Base-by-base conservation (phyloP, 2,113 vertebrate species). In the Illadopsis cleaveri region DNA sequence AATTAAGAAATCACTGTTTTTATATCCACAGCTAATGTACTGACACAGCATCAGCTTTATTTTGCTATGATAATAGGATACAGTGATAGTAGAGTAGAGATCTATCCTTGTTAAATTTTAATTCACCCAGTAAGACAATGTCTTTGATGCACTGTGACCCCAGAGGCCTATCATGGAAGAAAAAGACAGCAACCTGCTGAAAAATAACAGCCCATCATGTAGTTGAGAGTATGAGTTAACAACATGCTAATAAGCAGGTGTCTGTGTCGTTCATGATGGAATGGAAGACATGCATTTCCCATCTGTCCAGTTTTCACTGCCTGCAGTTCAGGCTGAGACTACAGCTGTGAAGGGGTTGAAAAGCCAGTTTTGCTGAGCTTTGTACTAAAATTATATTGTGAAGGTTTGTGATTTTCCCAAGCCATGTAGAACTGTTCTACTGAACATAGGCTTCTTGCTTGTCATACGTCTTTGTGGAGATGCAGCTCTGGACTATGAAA, bases 1-100 rank as follows among this genome's bases (percentile, higher is more conserved):
- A 94, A 77, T 97, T 95, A 77, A 93, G 54, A 96, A 97, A 95
- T 83, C 42, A 57, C 22, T 50, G 61, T 33, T 93, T 95, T 94
- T 64, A 89, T 50, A 83, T 60, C 50, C 20, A 38, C 47, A 71
- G 37, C 33, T 81, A 75, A 81, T 93, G 44, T 90, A 71, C 94
- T 96, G 95, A 91, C 54, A 82, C 78, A 86, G 78, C 75, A 76
- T n/a, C 86, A 48, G 60, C 35, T 96, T 93, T 94, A 94, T 93
- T 95, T 80, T 83, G 64, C 37, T 60, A 35, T 58, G 56, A 35
- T 58, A 25, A 37, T 57, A 57, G n/a, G 9, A 57, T 57, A 84
- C 14, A 38, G 69, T 78, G 76, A 82, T 97, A 82, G 61, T 83
- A 82, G 44, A n/a, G 76, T 54, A 85, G 57, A 82, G 21, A 81